Evolutionary conservation across 1,140 invertebrate genomes (phyloP), one percentile per base, ranked within the genome.

Genomic region (Melipona quadrifasciata): DNA sequence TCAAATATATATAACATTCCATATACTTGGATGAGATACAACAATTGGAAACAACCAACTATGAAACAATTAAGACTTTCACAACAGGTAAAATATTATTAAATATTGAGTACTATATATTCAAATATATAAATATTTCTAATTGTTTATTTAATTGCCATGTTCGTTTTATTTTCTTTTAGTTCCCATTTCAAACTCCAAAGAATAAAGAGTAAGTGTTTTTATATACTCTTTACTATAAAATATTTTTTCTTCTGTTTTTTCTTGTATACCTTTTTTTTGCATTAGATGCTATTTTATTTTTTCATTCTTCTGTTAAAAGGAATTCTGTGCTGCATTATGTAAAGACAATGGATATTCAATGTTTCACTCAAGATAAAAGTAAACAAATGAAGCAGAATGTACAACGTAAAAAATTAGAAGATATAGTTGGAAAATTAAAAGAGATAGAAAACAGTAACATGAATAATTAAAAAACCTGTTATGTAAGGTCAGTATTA

Each of bases 41-140:
- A 88, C 73, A 84, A 86, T 80, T 92, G 89, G 89, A 91, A 79
- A 82, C 90, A 86, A 85, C 80, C 90, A 73, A 82, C 84, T 34
- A 79, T 87, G 47, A 82, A 86, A 80, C 91, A 91, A 73, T 91
- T 86, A 58, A 82, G 67, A 81, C 55, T 87, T 67, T 85, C 89
- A 21, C 91, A 87, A 53, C 90, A 89, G 86, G 87, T 91, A 70
- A 88, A 73, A 80, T 53, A 55, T 21, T 65, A 74, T 71, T 65
- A 55, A n/a, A 57, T 16, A 31, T 47, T 70, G 27, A 58, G 24
- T 34, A 70, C 16, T 65, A 19, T 34, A 34, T 34, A 34, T 57
- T 24, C 19, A 6, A 70, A 70, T 78, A 68, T 58, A 68, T 51
- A 68, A 31, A 58, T 61, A 61, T 31, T 53, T 1, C 17, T 57